Conservation (phyloP, 1,140 invertebrate species). For the Anadara kagoshimensis region DNA sequence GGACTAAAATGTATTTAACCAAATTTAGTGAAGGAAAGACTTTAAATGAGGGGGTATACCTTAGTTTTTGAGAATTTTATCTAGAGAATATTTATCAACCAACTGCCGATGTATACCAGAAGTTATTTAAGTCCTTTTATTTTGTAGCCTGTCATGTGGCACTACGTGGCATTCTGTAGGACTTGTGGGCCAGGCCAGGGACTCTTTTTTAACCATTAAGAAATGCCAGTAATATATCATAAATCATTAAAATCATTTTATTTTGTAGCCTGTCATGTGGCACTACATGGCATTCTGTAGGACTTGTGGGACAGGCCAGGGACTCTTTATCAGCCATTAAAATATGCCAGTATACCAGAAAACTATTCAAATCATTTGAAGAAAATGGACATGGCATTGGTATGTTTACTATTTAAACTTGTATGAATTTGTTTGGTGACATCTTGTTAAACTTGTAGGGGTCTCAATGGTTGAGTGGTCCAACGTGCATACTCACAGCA, state of each 20-base stretch:
- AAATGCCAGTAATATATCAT: conserved; percentile 72
- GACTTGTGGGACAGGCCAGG: conserved; percentile 89
- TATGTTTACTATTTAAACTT: conserved; percentile 1
- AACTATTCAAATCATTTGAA: conserved; percentile 88
- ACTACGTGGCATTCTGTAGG: conserved; percentile 90
- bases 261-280: conserved; percentile 84
- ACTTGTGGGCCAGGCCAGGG: conserved; percentile 88
- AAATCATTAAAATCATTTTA: background rate
- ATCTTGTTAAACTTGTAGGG: too few relatives aligned
- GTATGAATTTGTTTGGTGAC: too few relatives aligned
- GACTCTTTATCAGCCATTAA: conserved; percentile 85
- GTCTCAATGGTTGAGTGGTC: too few relatives aligned
- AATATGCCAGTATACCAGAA: conserved; percentile 87
- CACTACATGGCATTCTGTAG: conserved; percentile 88
- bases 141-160: conserved; percentile 84
- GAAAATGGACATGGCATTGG: conserved; percentile 78
- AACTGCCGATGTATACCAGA: too few relatives aligned
- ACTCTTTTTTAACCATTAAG: conserved; percentile 84
- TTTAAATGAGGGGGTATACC: too few relatives aligned
- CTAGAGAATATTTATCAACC: too few relatives aligned
- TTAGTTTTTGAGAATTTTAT: too few relatives aligned
- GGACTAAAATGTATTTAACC: too few relatives aligned
- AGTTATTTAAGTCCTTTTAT: background rate
- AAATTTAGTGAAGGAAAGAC: too few relatives aligned
- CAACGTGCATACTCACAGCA: too few relatives aligned